Conservation (phyloP, 2,113 vertebrate species). For the Ailurus styani region DNA sequence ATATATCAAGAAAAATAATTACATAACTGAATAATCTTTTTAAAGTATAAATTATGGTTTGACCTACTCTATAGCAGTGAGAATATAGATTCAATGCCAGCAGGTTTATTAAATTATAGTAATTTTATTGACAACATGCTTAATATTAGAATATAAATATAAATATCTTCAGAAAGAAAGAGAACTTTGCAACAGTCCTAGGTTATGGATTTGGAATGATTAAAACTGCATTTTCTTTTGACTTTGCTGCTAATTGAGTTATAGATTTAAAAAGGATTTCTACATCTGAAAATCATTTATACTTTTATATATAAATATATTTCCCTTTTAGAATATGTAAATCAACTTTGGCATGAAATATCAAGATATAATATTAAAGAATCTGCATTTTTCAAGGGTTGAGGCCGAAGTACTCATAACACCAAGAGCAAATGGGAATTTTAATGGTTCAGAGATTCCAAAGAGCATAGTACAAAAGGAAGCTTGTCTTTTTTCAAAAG, state of each 20-base stretch:
- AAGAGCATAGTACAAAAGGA: not conserved
- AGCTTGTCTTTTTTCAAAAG: not conserved
- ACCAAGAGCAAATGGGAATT: not conserved
- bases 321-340: not conserved
- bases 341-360: not conserved
- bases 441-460: not conserved
- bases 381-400: not conserved
- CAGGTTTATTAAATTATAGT: not conserved
- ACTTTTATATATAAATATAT: not conserved
- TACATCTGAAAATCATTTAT: not conserved
- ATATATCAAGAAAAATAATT: not conserved
- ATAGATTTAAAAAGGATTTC: not conserved
- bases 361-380: not conserved
- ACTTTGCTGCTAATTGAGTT: not conserved
- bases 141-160: not conserved
- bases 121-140: not conserved
- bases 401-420: not conserved
- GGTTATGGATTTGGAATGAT: not conserved
- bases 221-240: not conserved
- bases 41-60: not conserved
- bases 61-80: not conserved
- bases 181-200: not conserved
- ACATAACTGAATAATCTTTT: not conserved
- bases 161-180: not conserved
- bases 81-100: not conserved